A percentile compares a stretch with the other conserved stretches of the same genome.
phyloP scores from a whole-genome alignment of 2,113 vertebrate species.

The Drymodes brunneopygia region DNA sequence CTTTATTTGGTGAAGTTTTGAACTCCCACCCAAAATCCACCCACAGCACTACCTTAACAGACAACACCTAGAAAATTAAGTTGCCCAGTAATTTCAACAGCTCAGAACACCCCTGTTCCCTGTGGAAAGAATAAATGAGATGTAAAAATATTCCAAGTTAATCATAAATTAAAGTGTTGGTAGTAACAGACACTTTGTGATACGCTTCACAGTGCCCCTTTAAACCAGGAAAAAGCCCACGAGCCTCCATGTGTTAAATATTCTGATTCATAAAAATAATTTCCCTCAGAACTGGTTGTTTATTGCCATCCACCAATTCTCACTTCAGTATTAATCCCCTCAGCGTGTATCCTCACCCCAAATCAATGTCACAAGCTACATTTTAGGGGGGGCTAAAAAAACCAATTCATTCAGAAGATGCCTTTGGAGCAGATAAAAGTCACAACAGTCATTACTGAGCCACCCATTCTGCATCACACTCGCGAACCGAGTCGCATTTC shows the following conservation, averaged over 20 bases:
- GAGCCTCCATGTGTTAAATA: not conserved
- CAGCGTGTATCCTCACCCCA: not conserved
- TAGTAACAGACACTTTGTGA: conserved; percentile 12
- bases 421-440: not conserved
- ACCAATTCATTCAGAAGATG: not conserved
- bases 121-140: not conserved
- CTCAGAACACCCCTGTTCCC: not conserved
- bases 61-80: not conserved
- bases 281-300: not conserved
- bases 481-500: not conserved
- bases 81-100: not conserved
- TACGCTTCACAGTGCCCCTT: not conserved
- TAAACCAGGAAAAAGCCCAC: conserved; percentile 6
- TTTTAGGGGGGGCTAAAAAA: not conserved
- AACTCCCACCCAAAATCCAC: not conserved
- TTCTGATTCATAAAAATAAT: conserved; percentile 6
- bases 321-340: not conserved
- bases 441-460: not conserved
- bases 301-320: not conserved
- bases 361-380: not conserved
- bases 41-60: not conserved
- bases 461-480: not conserved
- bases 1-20: not conserved
- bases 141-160: conserved; percentile 48
- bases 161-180: conserved; percentile 17